Base-by-base conservation (phyloP, 2,113 vertebrate genomes). In the Centropristis striata region DNA sequence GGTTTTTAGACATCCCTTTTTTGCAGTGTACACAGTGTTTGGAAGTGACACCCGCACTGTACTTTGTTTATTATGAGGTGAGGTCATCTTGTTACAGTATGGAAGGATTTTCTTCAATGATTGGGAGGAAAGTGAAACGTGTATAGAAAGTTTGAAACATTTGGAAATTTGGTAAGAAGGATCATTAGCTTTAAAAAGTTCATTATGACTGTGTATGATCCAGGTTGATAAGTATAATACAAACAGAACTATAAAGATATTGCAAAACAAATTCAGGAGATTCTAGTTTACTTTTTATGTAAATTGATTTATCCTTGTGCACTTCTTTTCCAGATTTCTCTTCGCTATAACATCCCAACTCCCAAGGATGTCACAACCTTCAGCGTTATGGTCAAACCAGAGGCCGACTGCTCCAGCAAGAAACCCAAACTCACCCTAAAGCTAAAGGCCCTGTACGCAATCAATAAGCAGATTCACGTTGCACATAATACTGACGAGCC, bases 281-380 rank as follows among this genome's bases (percentile, higher is more conserved):
- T 49, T 47, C 27, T 21, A 14, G 2, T 8, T 21, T 4, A 14
- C 2, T 11, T 36, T 50, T 27, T 39, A 15, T n/a, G 2, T 51
- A 25, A 20, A 50, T 28, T 15, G 51, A 44, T 16, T 0, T 2
- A 44, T 51, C 5, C 39, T 41, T 6, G 11, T 74, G 7, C 25
- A 0, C 12, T 7, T 32, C 4, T 72, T 60, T 72, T 21, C 8
- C 83, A 95, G 93, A 60, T 93, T 70, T 73, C 90, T 49, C 59
- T 90, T 15, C 51, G 71, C 63, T 94, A 92, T 73, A 94, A 94
- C 80, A 78, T 94, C 67, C 94, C 93, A 9, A 88, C 91, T 74
- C 88, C 87, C 7, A 1, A 47, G 32, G 27, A 51, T 2, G 28
- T 1, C 41, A 42, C 58, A 4, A 80, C 61, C 23, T 16, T 95